Conservation (phyloP, 2,113 vertebrate species). For the Pseudois nayaur region DNA sequence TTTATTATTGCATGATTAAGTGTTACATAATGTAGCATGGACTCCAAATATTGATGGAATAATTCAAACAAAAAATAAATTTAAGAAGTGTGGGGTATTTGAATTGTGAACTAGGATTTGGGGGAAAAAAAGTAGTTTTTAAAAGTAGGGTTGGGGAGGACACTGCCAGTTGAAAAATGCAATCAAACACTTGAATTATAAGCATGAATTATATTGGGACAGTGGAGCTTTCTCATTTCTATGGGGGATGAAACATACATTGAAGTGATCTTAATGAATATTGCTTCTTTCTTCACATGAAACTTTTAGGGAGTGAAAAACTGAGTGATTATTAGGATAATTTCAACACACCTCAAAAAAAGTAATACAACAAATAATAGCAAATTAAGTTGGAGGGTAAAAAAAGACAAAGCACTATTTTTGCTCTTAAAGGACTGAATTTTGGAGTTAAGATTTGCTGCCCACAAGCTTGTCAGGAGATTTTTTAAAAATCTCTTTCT, state of each 20-base stretch:
- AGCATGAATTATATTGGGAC: not conserved
- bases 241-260: not conserved
- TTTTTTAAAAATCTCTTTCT: not conserved
- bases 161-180: not conserved
- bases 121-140: not conserved
- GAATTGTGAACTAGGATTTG: not conserved
- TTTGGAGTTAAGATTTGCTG: not conserved
- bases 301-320: not conserved
- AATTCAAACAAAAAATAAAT: not conserved
- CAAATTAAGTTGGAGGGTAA: not conserved
- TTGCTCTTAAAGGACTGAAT: not conserved
- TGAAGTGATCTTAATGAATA: not conserved
- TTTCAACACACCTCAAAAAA: not conserved
- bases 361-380: not conserved
- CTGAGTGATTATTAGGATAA: not conserved
- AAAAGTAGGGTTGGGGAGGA: not conserved
- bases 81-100: not conserved
- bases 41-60: not conserved
- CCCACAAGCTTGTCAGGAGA: not conserved
- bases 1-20: not conserved
- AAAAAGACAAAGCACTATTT: not conserved
- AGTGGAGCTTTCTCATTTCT: not conserved
- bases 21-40: not conserved
- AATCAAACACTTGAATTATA: not conserved
- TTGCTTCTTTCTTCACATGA: not conserved